Evolutionary conservation across 2,888 invertebrate species (phyloP), one percentile per base, ranked within the genome.

Genomic region (Steinernema carpocapsae): DNA sequence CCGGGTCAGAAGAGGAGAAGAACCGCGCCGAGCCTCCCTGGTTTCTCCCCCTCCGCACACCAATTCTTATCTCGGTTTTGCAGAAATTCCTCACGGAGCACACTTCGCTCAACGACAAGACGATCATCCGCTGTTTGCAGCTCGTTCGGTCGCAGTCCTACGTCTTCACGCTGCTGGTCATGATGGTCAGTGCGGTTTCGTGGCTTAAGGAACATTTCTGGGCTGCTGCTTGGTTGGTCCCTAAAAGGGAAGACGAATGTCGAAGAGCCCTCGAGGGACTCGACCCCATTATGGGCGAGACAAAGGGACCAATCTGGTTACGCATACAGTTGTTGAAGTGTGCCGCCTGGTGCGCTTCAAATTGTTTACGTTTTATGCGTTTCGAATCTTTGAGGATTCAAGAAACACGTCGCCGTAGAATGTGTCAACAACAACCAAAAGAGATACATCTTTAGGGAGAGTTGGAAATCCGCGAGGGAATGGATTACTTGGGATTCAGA

Each of bases 171-270:
- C 74, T 77, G 43, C 70, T 78, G 29, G 72, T 72, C 14, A 80
- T 80, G 79, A 79, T 79, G 77, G 79, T 79, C 22, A 22, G 74
- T 59, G n/a, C 3, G 46, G 2, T 1, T 52, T n/a, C n/a, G n/a
- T n/a, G n/a, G n/a, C n/a, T n/a, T n/a, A n/a, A n/a, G n/a, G n/a
- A n/a, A n/a, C n/a, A 10, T 14, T 59, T n/a, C 1, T 45, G 48
- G 1, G 45, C 72, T 1, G 22, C 42, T n/a, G 51, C 51, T 0
- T 45, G 29, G 17, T 24, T 48, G 4, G 70, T 73, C 43, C 29
- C 46, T 22, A 64, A 48, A 37, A 24, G 32, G 70, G 14, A 73
- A 73, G 51, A 73, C 64, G 45, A 45, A 37, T 32, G 29, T 64
- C 29, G 37, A 32, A 29, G 43, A 26, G 6, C 22, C 26, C 56